These are phyloP conservation scores for Coptotermes formosanus DNA, from an alignment of 1,140 invertebrate genomes.

Conservation along the genomic window DNA sequence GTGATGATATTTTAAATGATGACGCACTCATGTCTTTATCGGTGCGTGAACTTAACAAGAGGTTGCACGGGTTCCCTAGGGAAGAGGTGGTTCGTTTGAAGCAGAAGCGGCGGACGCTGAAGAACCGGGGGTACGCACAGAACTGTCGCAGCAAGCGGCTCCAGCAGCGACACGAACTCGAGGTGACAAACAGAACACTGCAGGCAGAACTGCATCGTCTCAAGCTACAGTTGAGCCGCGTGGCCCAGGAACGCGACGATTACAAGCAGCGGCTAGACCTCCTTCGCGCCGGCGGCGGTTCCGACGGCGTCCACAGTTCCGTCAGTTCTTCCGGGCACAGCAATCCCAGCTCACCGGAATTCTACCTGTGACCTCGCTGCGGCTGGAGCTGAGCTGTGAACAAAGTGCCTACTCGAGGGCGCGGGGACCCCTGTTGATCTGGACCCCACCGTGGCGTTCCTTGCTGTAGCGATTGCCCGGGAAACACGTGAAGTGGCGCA, in stretches of 20 bases:
- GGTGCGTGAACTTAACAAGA: slow-evolving; percentile 93
- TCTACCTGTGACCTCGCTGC: slow-evolving; percentile 32
- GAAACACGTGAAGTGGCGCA: too few relatives aligned
- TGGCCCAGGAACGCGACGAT: slow-evolving; percentile 71
- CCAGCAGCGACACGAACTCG: slow-evolving; percentile 82
- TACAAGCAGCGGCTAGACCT: slow-evolving; percentile 65
- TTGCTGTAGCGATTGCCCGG: too few relatives aligned
- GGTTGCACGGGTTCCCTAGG: slow-evolving; percentile 86
- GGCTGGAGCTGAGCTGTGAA: slow-evolving; percentile 24
- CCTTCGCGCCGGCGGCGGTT: slow-evolving; percentile 40
- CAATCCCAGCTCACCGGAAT: slow-evolving; percentile 44
- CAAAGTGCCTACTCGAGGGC: not conserved
- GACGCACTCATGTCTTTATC: slow-evolving; percentile 85
- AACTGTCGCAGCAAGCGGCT: slow-evolving; percentile 93
- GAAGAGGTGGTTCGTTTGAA: slow-evolving; percentile 90
- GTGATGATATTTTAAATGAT: slow-evolving; percentile 71
- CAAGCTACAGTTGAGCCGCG: slow-evolving; percentile 66
- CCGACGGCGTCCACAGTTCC: slow-evolving; percentile 35
- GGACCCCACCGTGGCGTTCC: too few relatives aligned
- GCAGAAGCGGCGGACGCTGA: slow-evolving; percentile 94
- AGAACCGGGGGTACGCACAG: slow-evolving; percentile 98
- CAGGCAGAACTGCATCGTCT: slow-evolving; percentile 70
- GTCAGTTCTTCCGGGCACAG: slow-evolving; percentile 34
- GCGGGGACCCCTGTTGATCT: too few relatives aligned
- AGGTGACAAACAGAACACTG: slow-evolving; percentile 77